These are phyloP conservation scores for Limnephilus rhombicus DNA, from an alignment of 2,888 invertebrate species.

Conservation along the genomic window DNA sequence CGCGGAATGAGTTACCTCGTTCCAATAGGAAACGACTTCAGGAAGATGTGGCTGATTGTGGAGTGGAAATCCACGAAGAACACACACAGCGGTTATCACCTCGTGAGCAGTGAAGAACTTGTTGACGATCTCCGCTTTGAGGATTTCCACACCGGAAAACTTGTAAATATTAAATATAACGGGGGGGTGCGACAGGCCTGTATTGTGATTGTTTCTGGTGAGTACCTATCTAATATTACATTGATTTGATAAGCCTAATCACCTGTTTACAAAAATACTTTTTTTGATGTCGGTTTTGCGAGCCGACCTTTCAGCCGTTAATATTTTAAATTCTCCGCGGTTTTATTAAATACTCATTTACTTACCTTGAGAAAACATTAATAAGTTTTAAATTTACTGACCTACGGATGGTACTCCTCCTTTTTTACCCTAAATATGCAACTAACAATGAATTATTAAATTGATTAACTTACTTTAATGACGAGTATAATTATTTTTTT, in stretches of 20 bases:
- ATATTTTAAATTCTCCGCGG: not conserved
- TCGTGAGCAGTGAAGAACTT: constrained; percentile 57
- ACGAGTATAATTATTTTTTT: not conserved
- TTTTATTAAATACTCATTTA: not conserved
- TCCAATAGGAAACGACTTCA: constrained; percentile 53
- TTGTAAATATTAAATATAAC: constrained; percentile 59
- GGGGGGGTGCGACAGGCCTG: constrained; percentile 60
- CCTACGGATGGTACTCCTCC: not conserved
- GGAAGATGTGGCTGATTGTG: constrained; percentile 63
- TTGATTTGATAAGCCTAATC: not conserved
- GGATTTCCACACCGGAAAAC: constrained; percentile 65
- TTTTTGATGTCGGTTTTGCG: not conserved
- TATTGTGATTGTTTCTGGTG: constrained; percentile 66
- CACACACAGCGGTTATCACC: constrained; percentile 50
- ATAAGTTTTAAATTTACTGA: not conserved
- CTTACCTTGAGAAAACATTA: not conserved
- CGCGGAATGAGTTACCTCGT: constrained; percentile 40
- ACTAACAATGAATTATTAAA: not conserved
- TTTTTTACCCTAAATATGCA: not conserved
- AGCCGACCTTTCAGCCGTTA: not conserved
- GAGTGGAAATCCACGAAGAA: constrained; percentile 60
- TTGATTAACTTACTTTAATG: no score
- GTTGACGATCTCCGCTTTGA: constrained; percentile 52
- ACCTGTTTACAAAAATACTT: not conserved
- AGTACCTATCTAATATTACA: constrained; percentile 22